Percentiles rank a stretch among this genome's conserved stretches.
These are phyloP conservation scores for Gonatopus flavifemur DNA, from an alignment of 1,140 invertebrate genomes.

Conservation along the genomic window DNA sequence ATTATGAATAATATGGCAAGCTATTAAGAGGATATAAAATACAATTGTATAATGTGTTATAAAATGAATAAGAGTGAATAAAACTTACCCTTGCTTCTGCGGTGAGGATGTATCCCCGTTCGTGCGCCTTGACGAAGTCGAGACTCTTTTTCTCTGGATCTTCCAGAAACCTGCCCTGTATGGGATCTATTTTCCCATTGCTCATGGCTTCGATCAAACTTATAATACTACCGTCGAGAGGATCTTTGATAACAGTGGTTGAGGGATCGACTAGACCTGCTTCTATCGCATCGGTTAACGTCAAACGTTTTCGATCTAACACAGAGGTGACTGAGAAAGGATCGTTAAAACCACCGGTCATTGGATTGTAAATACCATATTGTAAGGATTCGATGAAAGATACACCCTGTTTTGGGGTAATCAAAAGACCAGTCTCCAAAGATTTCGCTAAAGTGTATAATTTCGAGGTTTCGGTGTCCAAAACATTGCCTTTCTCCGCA, in stretches of 20 bases:
- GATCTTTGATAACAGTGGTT: constrained; percentile 80
- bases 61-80: constrained; percentile 5
- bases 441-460: constrained; percentile 73
- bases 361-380: constrained; percentile 80
- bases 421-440: constrained; percentile 75
- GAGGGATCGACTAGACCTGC: constrained; percentile 82
- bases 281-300: constrained; percentile 75
- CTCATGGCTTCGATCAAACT: constrained; percentile 78
- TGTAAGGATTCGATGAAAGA: constrained; percentile 80
- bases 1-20: constrained; percentile 35
- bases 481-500: constrained; percentile 79
- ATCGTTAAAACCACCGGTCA: constrained; percentile 76
- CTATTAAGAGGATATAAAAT: no score
- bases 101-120: constrained; percentile 83
- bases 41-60: constrained; percentile 18
- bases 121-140: constrained; percentile 84
- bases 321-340: constrained; percentile 73
- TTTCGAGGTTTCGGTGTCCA: constrained; percentile 80
- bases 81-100: constrained; percentile 90
- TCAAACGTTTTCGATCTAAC: constrained; percentile 69
- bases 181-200: constrained; percentile 74
- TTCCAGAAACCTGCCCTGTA: constrained; percentile 70
- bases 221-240: constrained; percentile 71
- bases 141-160: constrained; percentile 68
- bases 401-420: constrained; percentile 74